Evolutionary conservation across 1,140 invertebrate genomes (phyloP), one percentile per base, ranked within the genome.

Genomic region (Yoshiicerus persimilis): DNA sequence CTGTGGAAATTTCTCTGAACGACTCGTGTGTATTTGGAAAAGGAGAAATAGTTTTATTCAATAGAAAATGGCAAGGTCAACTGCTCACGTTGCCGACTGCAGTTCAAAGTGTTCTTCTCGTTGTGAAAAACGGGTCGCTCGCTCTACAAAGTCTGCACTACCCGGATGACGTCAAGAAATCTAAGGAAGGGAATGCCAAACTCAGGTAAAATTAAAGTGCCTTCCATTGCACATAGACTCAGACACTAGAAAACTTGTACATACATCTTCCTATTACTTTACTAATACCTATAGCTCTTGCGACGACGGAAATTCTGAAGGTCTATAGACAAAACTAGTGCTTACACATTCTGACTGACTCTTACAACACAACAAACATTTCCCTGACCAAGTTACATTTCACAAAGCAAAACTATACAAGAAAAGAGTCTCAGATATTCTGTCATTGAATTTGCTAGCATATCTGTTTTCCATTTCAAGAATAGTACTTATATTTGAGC

Each of bases 161-260:
- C n/a, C 84, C 39, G 56, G 87, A 90, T 38, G 87, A 88, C 75
- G 70, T 80, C 25, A 47, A 30, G 25, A 90, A 90, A 66, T 90
- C 89, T 66, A 90, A 90, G 66, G 87, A 90, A 36, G 89, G 89
- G 66, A 90, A 90, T 87, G 89, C 89, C 16, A 86, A 88, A 84
- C 25, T 88, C n/a, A 86, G 84, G 88, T 88, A 36, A 84, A 10
- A 8, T 30, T 10, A 27, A 20, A n/a, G 4, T 0, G 4, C 36
- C 36, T 11, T 36, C 34, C 16, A 47, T 10, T 13, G 0, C 75
- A 23, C 20, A 56, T 6, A n/a, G 47, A n/a, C 47, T 20, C 20
- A n/a, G 47, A n/a, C 47, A 47, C 41, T 47, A 11, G 13, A n/a
- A 56, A 56, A 1, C 41, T 47, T n/a, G n/a, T 16, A 75, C 25